Conservation (phyloP, 1,140 invertebrate genomes). For the Pentalonia nigronervosa region DNA sequence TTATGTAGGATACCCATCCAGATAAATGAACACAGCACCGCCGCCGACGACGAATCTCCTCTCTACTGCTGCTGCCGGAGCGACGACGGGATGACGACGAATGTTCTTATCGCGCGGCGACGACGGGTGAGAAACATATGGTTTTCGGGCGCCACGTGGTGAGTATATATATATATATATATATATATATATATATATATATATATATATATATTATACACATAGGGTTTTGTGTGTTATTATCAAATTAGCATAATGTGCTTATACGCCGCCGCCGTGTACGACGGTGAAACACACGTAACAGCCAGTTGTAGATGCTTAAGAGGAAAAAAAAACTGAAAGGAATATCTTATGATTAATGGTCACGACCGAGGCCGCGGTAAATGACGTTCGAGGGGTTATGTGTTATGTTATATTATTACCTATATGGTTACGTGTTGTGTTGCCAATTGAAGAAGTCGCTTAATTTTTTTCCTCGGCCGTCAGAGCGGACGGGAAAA, state of each 20-base stretch:
- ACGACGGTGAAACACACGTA: background rate
- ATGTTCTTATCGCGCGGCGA: background rate
- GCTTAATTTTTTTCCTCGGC: conserved; percentile 17
- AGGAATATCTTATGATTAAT: conserved; percentile 30
- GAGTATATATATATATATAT: background rate
- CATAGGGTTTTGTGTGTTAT: background rate
- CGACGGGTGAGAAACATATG: conserved; percentile 23
- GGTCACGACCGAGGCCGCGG: background rate
- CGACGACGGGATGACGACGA: background rate
- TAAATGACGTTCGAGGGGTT: conserved; percentile 32
- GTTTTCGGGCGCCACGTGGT: conserved; percentile 33
- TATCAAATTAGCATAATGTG: conserved; percentile 18
- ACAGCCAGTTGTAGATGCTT: background rate
- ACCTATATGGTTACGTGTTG: background rate
- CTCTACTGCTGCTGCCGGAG: background rate
- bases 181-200: background rate
- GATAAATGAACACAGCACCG: background rate
- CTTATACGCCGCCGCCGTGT: background rate
- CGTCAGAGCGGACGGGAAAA: conserved; percentile 7
- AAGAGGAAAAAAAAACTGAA: conserved; percentile 13
- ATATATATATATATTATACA: no score
- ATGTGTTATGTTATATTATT: conserved; percentile 19
- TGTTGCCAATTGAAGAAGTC: conserved; percentile 44
- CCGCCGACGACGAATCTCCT: background rate
- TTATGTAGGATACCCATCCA: background rate